Percentiles rank a stretch among this genome's conserved stretches.
These are phyloP conservation scores for Styela plicata DNA, from an alignment of 23 tunicate species.

Conservation along the genomic window DNA sequence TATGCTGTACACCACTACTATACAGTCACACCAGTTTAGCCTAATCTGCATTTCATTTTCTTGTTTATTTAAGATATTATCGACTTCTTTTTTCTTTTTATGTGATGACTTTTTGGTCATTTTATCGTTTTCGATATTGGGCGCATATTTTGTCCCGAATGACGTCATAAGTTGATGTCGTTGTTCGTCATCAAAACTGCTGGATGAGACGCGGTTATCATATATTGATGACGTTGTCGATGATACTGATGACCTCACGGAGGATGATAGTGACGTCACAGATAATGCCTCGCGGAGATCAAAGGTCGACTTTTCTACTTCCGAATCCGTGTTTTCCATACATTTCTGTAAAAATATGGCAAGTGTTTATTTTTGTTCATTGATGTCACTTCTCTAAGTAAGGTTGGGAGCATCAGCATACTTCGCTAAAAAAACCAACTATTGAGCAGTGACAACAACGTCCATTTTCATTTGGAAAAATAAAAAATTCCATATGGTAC, in stretches of 20 bases:
- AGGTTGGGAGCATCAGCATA: no score
- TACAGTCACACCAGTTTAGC: slow-evolving; percentile 8
- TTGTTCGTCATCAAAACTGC: slow-evolving; percentile 30
- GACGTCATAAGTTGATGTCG: slow-evolving; percentile 5
- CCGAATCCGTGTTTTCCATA: background rate
- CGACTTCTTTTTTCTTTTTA: slow-evolving; percentile 2
- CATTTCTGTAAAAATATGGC: slow-evolving; percentile 2
- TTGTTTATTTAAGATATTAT: background rate
- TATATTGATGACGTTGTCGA: background rate
- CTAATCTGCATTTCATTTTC: slow-evolving; percentile 10
- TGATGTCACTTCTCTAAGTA: no score
- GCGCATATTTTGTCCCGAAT: background rate
- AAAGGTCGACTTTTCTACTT: background rate
- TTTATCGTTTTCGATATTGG: background rate
- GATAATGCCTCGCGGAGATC: background rate
- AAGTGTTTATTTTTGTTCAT: no score
- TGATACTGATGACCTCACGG: background rate
- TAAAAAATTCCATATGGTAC: no score
- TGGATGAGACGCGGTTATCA: slow-evolving; percentile 16
- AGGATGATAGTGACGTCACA: background rate
- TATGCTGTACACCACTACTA: slow-evolving; percentile 31
- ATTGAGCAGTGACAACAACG: no score
- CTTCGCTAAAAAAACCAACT: no score
- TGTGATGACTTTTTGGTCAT: background rate
- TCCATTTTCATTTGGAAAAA: no score